phyloP scores from a whole-genome alignment of 2,113 vertebrate genomes.

The Pomatostomus ruficeps region DNA sequence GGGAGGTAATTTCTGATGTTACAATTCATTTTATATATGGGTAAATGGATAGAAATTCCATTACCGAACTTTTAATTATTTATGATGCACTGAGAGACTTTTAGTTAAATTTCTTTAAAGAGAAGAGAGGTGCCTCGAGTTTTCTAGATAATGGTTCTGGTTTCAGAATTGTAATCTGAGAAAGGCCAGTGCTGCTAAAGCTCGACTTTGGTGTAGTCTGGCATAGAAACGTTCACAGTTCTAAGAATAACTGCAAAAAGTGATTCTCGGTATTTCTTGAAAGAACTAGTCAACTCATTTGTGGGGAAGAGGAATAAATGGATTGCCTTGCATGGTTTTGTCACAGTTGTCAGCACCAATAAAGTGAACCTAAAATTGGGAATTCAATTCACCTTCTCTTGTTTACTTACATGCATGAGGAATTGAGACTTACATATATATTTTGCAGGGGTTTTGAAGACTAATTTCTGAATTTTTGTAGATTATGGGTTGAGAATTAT shows the following conservation, averaged over 20 bases:
- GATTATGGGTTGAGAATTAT: neutral
- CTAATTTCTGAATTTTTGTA: neutral
- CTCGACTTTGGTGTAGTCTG: neutral
- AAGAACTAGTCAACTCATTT: neutral
- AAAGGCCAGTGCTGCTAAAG: neutral
- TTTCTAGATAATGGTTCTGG: neutral
- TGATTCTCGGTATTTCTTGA: neutral
- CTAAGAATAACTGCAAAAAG: neutral
- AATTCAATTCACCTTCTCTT: neutral
- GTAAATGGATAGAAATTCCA: neutral
- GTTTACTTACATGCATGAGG: neutral
- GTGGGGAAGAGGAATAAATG: neutral
- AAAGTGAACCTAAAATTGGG: neutral
- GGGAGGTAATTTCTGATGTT: neutral
- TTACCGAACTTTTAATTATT: neutral
- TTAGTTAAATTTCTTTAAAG: neutral
- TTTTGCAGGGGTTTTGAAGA: neutral
- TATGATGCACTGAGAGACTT: neutral
- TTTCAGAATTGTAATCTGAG: neutral
- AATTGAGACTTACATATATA: neutral
- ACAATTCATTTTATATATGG: neutral
- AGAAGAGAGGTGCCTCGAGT: neutral
- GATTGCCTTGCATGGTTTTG: neutral
- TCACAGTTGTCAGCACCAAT: neutral
- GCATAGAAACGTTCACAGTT: neutral